Evolutionary conservation across 30 jellyfish, hydroid and myxozoan genomes (phyloP).

Genomic region (Aurelia aurita complex sp. Pacific): DNA sequence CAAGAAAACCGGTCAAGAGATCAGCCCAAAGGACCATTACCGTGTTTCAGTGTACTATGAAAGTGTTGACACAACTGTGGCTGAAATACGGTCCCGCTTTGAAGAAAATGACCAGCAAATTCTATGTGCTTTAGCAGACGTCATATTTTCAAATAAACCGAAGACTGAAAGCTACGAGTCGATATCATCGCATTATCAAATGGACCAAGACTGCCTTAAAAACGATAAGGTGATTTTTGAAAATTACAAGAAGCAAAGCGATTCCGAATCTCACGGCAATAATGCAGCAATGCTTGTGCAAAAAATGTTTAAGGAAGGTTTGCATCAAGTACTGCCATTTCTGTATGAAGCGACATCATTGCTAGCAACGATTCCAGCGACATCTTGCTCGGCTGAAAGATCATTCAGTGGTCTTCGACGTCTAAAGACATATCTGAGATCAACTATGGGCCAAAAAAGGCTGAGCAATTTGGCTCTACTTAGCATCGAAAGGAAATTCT

Average conservation of each 20-base stretch:
- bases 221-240: conserved; percentile 36
- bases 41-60: background rate
- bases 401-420: conserved; percentile 61
- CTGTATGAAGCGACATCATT: conserved; percentile 30
- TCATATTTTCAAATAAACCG: background rate
- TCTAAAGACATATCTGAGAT: conserved; percentile 41
- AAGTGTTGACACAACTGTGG: conserved; percentile 26
- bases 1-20: background rate
- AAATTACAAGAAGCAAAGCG: conserved; percentile 48
- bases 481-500: too few relatives aligned
- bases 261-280: conserved; percentile 22
- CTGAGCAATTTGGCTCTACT: too few relatives aligned
- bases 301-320: conserved; percentile 37
- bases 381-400: conserved; percentile 56
- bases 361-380: conserved; percentile 59
- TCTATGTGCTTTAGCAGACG: conserved; percentile 30
- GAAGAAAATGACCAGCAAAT: conserved; percentile 39
- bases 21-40: too few relatives aligned
- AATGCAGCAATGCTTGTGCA: conserved; percentile 46
- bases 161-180: background rate
- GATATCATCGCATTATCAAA: conserved; percentile 19
- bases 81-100: conserved; percentile 42
- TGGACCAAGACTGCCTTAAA: conserved; percentile 45
- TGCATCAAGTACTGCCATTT: conserved; percentile 57
- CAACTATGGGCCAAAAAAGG: conserved; percentile 14